A percentile compares a stretch with the other conserved stretches of the same genome.
Conservation (phyloP, 2,113 vertebrate species). For the Hypomesus transpacificus region DNA sequence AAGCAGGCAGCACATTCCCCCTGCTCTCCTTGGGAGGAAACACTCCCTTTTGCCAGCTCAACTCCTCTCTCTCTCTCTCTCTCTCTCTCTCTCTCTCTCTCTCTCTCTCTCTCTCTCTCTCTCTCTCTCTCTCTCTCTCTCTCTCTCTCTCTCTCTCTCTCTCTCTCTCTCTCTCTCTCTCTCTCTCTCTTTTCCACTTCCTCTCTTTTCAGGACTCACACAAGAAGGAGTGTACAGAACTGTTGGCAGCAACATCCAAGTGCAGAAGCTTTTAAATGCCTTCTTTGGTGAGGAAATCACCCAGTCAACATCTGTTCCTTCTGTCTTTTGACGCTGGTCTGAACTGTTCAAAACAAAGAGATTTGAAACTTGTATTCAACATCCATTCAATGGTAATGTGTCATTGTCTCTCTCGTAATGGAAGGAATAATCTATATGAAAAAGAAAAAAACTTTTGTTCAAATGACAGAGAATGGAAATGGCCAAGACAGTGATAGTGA, state of each 20-base stretch:
- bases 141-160: constrained; percentile 9
- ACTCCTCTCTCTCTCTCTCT: neutral
- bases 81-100: constrained; percentile 2
- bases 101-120: constrained; percentile 13
- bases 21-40: constrained; percentile 34
- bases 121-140: neutral
- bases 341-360: neutral
- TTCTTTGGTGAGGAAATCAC: constrained; percentile 86
- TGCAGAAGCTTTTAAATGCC: constrained; percentile 91
- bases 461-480: too few relatives aligned
- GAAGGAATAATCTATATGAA: too few relatives aligned
- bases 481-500: too few relatives aligned
- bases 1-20: constrained; percentile 54
- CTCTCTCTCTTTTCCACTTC: constrained; percentile 3
- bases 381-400: too few relatives aligned
- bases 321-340: neutral
- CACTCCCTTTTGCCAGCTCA: too few relatives aligned
- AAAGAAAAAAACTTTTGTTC: too few relatives aligned
- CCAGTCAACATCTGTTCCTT: constrained; percentile 25
- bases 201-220: constrained; percentile 73
- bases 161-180: constrained; percentile 12
- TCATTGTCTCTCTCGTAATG: too few relatives aligned
- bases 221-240: constrained; percentile 93
- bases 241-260: constrained; percentile 96
- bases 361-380: too few relatives aligned